Evolutionary conservation across 2,113 vertebrate species (phyloP).

Genomic region (Synodontis membranacea): DNA sequence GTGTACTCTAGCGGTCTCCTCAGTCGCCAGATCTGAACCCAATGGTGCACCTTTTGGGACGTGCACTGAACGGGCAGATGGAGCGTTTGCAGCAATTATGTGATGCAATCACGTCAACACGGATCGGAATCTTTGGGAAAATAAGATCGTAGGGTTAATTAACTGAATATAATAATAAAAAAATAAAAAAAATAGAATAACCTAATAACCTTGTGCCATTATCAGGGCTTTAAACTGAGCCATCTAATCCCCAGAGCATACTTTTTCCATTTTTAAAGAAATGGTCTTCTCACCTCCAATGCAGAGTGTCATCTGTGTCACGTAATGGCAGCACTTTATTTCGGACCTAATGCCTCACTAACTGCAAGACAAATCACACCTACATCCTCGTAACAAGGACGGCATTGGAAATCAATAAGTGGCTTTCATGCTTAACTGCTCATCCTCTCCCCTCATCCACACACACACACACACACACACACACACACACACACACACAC

Average conservation of each 20-base stretch:
- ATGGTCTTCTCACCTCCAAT: neutral
- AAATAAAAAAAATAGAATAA: neutral
- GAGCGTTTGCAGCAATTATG: neutral
- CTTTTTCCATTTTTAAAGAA: slow-evolving; percentile 15
- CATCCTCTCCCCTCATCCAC: neutral
- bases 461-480: slow-evolving; percentile 8
- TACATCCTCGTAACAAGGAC: slow-evolving; percentile 54
- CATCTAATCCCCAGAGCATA: neutral
- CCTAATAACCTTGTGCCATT: no score
- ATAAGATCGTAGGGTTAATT: neutral
- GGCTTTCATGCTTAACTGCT: slow-evolving; percentile 41
- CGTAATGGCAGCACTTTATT: slow-evolving; percentile 30
- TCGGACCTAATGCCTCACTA: slow-evolving; percentile 53
- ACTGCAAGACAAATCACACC: slow-evolving; percentile 56
- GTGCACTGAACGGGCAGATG: neutral
- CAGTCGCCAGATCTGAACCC: neutral
- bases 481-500: neutral
- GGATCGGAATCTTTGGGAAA: neutral
- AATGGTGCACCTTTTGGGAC: neutral
- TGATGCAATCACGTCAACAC: neutral
- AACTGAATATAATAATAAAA: neutral
- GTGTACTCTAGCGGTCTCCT: neutral
- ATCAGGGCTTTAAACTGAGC: neutral
- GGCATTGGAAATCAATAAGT: slow-evolving; percentile 63
- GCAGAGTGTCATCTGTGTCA: slow-evolving; percentile 8